Percentiles rank a stretch among this genome's conserved stretches.
Conservation (phyloP, 2,888 invertebrate species). For the Labia minor region DNA sequence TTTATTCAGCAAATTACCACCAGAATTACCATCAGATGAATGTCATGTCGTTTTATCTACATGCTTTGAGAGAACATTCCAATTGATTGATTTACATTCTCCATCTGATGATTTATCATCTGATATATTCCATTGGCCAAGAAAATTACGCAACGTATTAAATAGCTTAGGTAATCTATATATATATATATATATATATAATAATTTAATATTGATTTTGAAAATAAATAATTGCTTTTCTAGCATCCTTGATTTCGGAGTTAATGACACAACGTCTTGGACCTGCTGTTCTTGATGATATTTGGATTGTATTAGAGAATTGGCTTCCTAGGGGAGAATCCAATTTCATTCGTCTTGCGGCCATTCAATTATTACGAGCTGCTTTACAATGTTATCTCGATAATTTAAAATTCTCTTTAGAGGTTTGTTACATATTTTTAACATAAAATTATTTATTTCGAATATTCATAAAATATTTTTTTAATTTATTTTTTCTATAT, state of each 20-base stretch:
- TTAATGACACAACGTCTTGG: constrained; percentile 21
- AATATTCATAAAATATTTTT: neutral
- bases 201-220: too few relatives aligned
- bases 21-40: constrained; percentile 49
- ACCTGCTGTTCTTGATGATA: constrained; percentile 58
- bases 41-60: constrained; percentile 53
- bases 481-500: neutral
- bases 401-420: constrained; percentile 59
- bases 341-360: constrained; percentile 52
- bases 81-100: constrained; percentile 24
- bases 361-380: constrained; percentile 39
- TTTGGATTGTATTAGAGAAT: constrained; percentile 53
- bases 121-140: neutral
- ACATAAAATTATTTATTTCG: neutral
- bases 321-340: constrained; percentile 58
- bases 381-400: constrained; percentile 50
- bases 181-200: too few relatives aligned
- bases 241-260: constrained; percentile 21
- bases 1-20: constrained; percentile 41
- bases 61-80: constrained; percentile 39
- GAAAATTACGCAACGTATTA: neutral
- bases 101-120: neutral
- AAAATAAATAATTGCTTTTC: constrained; percentile 18
- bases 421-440: constrained; percentile 41
- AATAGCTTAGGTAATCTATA: neutral